These are phyloP conservation scores for Drosophila nasuta DNA, from an alignment of 1,140 invertebrate genomes.

Conservation along the genomic window DNA sequence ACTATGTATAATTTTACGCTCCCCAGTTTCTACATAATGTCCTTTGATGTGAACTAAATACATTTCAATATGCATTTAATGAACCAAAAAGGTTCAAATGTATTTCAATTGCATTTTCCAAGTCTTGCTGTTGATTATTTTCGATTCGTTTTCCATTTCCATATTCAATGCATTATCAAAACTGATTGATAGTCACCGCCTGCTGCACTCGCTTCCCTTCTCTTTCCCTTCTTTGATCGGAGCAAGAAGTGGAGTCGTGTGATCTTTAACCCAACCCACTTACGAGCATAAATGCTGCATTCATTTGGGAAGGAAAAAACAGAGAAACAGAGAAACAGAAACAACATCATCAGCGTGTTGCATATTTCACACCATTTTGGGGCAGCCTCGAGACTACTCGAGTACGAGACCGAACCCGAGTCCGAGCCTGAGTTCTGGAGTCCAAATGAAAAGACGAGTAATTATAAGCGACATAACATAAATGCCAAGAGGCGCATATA, in stretches of 20 bases:
- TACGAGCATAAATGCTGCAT: conserved; percentile 41
- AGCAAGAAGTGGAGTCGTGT: not conserved
- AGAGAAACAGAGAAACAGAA: not conserved
- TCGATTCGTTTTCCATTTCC: conserved; percentile 7
- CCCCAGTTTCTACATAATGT: no score
- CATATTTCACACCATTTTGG: conserved; percentile 33
- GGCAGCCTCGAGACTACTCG: not conserved
- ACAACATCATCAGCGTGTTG: conserved; percentile 1
- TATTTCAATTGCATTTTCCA: conserved; percentile 3
- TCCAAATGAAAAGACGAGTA: conserved; percentile 65
- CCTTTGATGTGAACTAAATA: not conserved
- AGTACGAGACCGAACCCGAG: not conserved
- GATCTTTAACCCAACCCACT: conserved; percentile 55
- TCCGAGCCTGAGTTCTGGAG: not conserved
- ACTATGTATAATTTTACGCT: no score
- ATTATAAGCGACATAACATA: conserved; percentile 70
- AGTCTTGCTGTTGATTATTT: not conserved
- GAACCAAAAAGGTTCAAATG: not conserved
- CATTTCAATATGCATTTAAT: not conserved
- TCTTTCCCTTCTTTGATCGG: not conserved
- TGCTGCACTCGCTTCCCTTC: not conserved
- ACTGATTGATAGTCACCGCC: conserved; percentile 25
- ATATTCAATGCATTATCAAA: conserved; percentile 13
- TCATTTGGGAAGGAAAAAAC: conserved; percentile 4
- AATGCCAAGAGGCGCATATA: conserved; percentile 72